Percentiles rank a stretch among this genome's conserved stretches.
These are phyloP conservation scores for Syrista parreyssii DNA, from an alignment of 2,888 invertebrate species.

Conservation along the genomic window DNA sequence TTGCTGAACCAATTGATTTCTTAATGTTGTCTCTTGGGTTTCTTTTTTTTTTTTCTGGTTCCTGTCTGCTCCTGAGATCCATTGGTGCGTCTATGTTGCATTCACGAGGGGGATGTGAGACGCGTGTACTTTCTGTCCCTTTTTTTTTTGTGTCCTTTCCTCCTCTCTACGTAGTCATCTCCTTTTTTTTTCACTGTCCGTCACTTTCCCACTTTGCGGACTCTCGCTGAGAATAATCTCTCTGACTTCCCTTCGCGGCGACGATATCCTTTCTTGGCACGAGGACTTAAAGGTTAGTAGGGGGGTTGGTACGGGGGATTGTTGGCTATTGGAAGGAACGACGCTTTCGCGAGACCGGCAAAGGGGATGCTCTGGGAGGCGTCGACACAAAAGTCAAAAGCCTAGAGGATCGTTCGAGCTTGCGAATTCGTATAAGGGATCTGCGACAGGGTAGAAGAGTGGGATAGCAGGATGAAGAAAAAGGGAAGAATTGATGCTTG, in stretches of 20 bases:
- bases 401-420: neutral
- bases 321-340: neutral
- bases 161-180: neutral
- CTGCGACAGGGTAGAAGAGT: slow-evolving; percentile 3
- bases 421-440: neutral
- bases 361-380: neutral
- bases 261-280: neutral
- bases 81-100: neutral
- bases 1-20: neutral
- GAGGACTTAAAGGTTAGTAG: neutral
- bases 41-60: neutral
- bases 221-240: neutral
- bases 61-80: too few relatives aligned
- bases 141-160: neutral
- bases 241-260: neutral
- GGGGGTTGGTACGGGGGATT: neutral
- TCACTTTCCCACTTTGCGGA: neutral
- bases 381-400: neutral
- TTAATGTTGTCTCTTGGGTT: neutral
- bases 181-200: neutral
- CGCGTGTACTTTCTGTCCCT: too few relatives aligned
- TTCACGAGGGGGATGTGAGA: too few relatives aligned
- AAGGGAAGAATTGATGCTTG: neutral
- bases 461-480: neutral
- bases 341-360: neutral